phyloP scores from a whole-genome alignment of 2,797 vertebrate species.

The Macropus fuliginosus region DNA sequence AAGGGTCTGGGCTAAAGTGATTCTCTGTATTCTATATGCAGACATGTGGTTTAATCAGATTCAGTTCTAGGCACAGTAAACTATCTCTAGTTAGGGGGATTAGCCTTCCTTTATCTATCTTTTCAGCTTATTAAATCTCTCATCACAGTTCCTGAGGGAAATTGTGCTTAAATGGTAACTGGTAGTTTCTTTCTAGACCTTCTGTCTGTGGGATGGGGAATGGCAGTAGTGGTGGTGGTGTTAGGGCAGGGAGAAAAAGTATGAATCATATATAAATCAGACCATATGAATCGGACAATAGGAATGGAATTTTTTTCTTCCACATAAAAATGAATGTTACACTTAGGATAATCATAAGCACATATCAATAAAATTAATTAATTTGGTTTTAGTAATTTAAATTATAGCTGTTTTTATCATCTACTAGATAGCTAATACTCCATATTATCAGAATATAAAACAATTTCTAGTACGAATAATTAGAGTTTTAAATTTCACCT shows the following conservation, averaged over 20 bases:
- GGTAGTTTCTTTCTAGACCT: not conserved
- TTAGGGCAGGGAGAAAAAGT: not conserved
- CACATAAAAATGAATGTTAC: not conserved
- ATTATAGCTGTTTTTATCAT: not conserved
- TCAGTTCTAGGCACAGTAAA: not conserved
- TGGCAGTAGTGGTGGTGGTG: not conserved
- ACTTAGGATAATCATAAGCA: not conserved
- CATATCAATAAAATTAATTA: not conserved
- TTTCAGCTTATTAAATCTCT: not conserved
- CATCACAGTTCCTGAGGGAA: not conserved
- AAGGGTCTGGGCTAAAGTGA: not conserved
- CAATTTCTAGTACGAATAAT: not conserved
- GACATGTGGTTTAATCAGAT: not conserved
- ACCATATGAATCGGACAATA: not conserved
- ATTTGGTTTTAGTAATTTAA: not conserved
- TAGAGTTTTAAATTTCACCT: not conserved
- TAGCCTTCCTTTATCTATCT: not conserved
- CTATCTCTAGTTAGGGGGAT: not conserved
- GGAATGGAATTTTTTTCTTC: not conserved
- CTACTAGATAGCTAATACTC: not conserved
- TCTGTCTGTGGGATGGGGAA: fast-evolving
- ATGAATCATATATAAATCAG: too few relatives aligned
- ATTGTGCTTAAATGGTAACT: not conserved
- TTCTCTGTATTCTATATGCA: not conserved
- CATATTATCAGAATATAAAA: not conserved